phyloP scores from a whole-genome alignment of 1,140 invertebrate genomes.

The Cydia pomonella region DNA sequence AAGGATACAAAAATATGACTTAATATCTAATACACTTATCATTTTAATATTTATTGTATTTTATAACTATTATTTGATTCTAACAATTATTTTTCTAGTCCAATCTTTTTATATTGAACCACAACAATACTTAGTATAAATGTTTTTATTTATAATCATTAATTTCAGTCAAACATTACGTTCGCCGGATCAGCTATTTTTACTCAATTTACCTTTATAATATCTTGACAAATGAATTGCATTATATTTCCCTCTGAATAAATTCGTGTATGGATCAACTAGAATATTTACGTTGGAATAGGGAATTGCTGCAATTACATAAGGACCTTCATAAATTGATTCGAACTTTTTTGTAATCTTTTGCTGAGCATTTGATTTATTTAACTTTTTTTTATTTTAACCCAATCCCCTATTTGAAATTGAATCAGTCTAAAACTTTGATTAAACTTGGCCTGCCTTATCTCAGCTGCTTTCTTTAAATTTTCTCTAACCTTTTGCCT shows the following conservation, averaged over 20 bases:
- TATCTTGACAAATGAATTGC: conserved; percentile 37
- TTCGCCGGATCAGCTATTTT: no score
- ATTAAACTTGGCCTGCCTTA: conserved; percentile 33
- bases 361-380: conserved; percentile 38
- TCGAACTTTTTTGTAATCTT: conserved; percentile 45
- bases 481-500: conserved; percentile 34
- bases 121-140: no score
- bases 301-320: conserved; percentile 36
- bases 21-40: no score
- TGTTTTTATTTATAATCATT: no score
- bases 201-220: conserved; percentile 33
- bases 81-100: no score
- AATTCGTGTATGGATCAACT: conserved; percentile 29
- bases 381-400: conserved; percentile 42
- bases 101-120: no score
- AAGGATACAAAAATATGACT: no score
- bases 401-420: conserved; percentile 37
- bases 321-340: conserved; percentile 40
- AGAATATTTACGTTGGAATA: conserved; percentile 43
- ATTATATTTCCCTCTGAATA: conserved; percentile 40
- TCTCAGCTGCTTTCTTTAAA: conserved; percentile 10
- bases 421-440: conserved; percentile 36
- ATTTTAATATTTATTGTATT: no score
- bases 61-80: no score
- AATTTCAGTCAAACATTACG: no score